Evolutionary conservation across 2,888 invertebrate species (phyloP).

Genomic region (Meganola albula): DNA sequence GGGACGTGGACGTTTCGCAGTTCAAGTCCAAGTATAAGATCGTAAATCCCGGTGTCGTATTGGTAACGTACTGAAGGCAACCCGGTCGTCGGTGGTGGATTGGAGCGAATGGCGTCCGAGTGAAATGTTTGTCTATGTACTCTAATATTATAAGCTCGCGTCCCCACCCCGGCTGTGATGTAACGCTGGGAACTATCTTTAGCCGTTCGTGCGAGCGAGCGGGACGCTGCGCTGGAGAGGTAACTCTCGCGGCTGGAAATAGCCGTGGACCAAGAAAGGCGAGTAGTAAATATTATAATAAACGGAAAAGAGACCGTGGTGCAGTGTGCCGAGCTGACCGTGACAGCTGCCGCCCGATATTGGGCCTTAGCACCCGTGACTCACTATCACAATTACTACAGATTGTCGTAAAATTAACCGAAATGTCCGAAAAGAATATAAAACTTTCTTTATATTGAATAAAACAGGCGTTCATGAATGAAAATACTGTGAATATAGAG

Average conservation of each 20-base stretch:
- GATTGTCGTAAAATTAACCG: slow-evolving; percentile 25
- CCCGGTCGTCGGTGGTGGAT: slow-evolving; percentile 55
- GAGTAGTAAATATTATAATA: slow-evolving; percentile 77
- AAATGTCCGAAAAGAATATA: slow-evolving; percentile 26
- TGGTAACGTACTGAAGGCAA: slow-evolving; percentile 55
- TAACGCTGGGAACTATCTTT: slow-evolving; percentile 70
- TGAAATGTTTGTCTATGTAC: slow-evolving; percentile 74
- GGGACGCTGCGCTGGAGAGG: slow-evolving; percentile 63
- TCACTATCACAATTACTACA: slow-evolving; percentile 25
- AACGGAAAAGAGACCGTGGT: slow-evolving; percentile 72
- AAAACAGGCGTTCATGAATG: slow-evolving; percentile 43
- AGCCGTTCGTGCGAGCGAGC: slow-evolving; percentile 50
- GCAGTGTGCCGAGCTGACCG: slow-evolving; percentile 75
- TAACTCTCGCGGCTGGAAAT: slow-evolving; percentile 70
- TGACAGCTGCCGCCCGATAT: slow-evolving; percentile 49
- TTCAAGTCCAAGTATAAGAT: slow-evolving; percentile 33
- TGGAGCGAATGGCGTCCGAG: slow-evolving; percentile 69
- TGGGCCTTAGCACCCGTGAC: slow-evolving; percentile 40
- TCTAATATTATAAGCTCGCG: slow-evolving; percentile 75
- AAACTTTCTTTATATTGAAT: slow-evolving; percentile 31
- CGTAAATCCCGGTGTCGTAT: slow-evolving; percentile 22
- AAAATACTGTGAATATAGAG: slow-evolving; percentile 34
- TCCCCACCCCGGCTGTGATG: slow-evolving; percentile 73
- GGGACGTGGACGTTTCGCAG: slow-evolving; percentile 12
- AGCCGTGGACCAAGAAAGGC: slow-evolving; percentile 80